A percentile compares a stretch with the other conserved stretches of the same genome.
phyloP scores from a whole-genome alignment of 2,797 vertebrate genomes.

The Diplodus puntazzo region DNA sequence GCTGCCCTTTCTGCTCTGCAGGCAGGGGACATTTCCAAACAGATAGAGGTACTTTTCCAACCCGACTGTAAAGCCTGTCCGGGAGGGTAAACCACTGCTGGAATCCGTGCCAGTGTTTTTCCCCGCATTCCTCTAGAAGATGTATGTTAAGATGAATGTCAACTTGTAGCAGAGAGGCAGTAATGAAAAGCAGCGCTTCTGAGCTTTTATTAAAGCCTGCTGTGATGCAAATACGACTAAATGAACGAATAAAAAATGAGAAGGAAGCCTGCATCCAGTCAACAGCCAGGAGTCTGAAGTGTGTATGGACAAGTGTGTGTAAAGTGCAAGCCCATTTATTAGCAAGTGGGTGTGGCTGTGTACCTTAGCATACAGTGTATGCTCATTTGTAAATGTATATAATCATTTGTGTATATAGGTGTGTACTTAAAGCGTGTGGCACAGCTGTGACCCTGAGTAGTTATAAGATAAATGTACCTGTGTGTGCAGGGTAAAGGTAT shows the following conservation, averaged over 20 bases:
- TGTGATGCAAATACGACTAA: conserved; percentile 12
- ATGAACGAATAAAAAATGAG: conserved; percentile 2
- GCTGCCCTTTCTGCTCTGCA: conserved; percentile 34
- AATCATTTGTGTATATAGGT: conserved; percentile 2
- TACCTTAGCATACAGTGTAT: background rate
- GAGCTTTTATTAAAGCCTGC: conserved; percentile 24
- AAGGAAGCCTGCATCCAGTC: background rate
- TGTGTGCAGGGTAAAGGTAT: background rate
- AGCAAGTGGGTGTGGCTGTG: conserved; percentile 10
- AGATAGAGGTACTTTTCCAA: conserved; percentile 65
- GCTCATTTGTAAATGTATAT: conserved; percentile 3
- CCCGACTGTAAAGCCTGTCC: conserved; percentile 26
- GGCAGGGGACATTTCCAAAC: conserved; percentile 56
- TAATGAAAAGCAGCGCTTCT: conserved; percentile 34
- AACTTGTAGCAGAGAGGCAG: conserved; percentile 16
- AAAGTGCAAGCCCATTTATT: background rate
- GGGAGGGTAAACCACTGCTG: conserved; percentile 34
- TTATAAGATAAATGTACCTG: background rate
- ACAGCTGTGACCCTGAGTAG: conserved; percentile 1
- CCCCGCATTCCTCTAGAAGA: conserved; percentile 38
- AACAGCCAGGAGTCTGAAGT: conserved; percentile 5
- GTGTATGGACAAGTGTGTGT: background rate
- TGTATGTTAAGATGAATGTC: conserved; percentile 28
- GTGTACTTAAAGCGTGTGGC: background rate
- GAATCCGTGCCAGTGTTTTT: conserved; percentile 60